phyloP scores from a whole-genome alignment of 2,888 invertebrate species.

The Antheraea yamamai region DNA sequence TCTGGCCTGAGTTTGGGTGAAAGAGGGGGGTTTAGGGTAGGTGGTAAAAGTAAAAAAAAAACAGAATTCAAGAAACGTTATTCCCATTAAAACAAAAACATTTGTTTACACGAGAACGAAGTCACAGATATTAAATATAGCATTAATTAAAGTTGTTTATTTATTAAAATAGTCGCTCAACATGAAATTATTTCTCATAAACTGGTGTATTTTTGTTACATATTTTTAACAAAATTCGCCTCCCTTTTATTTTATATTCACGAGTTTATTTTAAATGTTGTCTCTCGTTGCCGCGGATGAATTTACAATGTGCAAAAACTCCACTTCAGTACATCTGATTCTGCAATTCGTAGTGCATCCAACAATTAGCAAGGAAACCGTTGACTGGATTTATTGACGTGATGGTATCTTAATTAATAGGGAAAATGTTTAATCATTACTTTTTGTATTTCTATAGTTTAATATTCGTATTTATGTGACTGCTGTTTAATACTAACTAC shows the following conservation, averaged over 20 bases:
- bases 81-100: too few species aligned
- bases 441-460: constrained; percentile 27
- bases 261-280: constrained; percentile 6
- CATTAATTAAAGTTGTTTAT: not conserved
- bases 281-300: constrained; percentile 40
- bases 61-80: too few species aligned
- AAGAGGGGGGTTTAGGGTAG: too few species aligned
- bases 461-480: constrained; percentile 26
- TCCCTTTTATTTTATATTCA: constrained; percentile 14
- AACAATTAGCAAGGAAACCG: constrained; percentile 73
- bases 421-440: constrained; percentile 26
- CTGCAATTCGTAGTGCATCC: constrained; percentile 54
- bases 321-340: constrained; percentile 50
- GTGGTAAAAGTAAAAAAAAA: too few species aligned
- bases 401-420: constrained; percentile 61
- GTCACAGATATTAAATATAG: not conserved
- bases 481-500: not conserved
- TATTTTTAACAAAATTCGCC: not conserved
- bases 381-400: constrained; percentile 66
- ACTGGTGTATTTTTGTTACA: not conserved
- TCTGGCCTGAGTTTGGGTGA: too few species aligned
- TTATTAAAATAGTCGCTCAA: not conserved
- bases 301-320: constrained; percentile 57
- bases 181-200: not conserved
- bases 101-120: too few species aligned